phyloP scores from a whole-genome alignment of 2,797 vertebrate genomes.

The Galaxias olidus region DNA sequence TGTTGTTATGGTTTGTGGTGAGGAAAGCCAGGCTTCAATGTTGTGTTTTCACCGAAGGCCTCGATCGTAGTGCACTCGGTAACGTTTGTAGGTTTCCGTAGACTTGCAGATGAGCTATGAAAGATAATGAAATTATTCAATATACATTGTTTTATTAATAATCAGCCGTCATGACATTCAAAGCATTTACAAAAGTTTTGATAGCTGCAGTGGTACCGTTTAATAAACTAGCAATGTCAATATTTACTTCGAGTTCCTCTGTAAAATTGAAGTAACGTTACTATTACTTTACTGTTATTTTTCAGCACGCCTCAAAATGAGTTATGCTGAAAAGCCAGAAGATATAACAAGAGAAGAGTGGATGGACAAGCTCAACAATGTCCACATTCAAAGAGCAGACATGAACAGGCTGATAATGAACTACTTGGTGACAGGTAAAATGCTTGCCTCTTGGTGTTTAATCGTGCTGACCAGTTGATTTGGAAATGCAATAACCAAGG shows the following conservation, averaged over 20 bases:
- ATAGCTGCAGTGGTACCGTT: background rate
- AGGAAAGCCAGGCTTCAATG: constrained; percentile 58
- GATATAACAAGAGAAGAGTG: constrained; percentile 98
- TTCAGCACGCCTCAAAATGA: constrained; percentile 83
- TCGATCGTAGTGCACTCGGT: constrained; percentile 9
- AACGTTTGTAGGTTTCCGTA: constrained; percentile 29
- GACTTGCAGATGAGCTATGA: background rate
- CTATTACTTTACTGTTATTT: background rate
- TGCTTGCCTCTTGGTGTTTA: background rate
- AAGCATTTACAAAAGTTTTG: no score
- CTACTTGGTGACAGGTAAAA: constrained; percentile 94
- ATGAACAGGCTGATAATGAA: constrained; percentile 99
- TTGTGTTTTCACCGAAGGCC: constrained; percentile 65
- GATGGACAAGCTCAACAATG: constrained; percentile 98
- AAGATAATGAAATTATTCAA: background rate
- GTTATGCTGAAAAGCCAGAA: constrained; percentile 97
- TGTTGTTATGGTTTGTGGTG: constrained; percentile 59
- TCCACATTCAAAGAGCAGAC: constrained; percentile 97
- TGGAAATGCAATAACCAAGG: no score
- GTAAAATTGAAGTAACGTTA: no score
- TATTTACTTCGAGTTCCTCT: no score
- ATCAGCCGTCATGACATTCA: no score
- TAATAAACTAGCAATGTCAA: background rate
- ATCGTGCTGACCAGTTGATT: no score
- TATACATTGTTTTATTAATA: background rate